These are phyloP conservation scores for Lagocephalus sceleratus DNA, from an alignment of 2,797 vertebrate genomes.

Conservation along the genomic window DNA sequence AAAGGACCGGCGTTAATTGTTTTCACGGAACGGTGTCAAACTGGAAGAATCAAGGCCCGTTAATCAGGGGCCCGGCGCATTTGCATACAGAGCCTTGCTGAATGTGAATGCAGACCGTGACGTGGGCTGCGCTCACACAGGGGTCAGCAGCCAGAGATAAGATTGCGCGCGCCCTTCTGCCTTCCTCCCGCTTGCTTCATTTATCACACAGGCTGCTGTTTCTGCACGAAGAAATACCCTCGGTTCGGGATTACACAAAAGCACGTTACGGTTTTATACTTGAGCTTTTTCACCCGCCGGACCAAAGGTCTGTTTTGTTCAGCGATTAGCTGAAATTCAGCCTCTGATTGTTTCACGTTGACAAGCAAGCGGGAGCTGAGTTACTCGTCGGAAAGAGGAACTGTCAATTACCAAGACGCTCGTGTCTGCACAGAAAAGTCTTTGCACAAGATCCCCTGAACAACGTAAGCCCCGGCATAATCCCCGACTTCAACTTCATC, in stretches of 20 bases:
- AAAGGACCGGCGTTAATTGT: conserved; percentile 87
- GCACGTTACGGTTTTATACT: too few species aligned
- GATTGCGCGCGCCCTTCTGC: conserved; percentile 5
- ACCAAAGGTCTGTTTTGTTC: conserved; percentile 20
- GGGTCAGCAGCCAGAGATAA: conserved; percentile 16
- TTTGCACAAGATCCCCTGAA: conserved; percentile 70
- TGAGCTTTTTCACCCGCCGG: too few species aligned
- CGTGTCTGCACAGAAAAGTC: conserved; percentile 51
- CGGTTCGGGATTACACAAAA: too few species aligned
- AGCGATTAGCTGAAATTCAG: conserved; percentile 32
- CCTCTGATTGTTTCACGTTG: conserved; percentile 32
- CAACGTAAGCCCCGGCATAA: conserved; percentile 80
- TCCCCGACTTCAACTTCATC: conserved; percentile 78
- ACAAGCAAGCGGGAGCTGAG: conserved; percentile 27
- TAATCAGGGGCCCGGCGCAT: conserved; percentile 75
- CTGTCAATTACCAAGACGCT: conserved; percentile 68
- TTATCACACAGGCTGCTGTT: not conserved
- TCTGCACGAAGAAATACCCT: too few species aligned
- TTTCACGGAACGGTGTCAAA: conserved; percentile 89
- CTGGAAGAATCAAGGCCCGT: conserved; percentile 84
- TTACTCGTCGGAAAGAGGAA: conserved; percentile 37
- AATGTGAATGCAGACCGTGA: conserved; percentile 41
- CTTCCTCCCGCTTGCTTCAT: not conserved
- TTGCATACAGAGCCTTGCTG: conserved; percentile 70
- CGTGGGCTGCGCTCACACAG: conserved; percentile 16